Evolutionary conservation across 2,797 vertebrate species (phyloP).

Genomic region (Caiman crocodilus): DNA sequence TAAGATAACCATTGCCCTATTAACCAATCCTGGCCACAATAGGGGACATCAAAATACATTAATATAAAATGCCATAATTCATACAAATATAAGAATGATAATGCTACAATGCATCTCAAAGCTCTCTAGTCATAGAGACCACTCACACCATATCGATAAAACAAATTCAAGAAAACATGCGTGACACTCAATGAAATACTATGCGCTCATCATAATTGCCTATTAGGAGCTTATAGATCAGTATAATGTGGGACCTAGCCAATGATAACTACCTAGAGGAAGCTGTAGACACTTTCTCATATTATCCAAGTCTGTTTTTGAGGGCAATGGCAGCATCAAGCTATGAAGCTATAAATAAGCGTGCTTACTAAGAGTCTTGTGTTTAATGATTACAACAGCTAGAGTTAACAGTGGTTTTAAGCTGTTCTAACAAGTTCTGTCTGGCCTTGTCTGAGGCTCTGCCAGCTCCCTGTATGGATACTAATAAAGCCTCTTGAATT

Average conservation of each 20-base stretch:
- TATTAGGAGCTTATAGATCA: background rate
- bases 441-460: conserved; percentile 8
- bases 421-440: conserved; percentile 3
- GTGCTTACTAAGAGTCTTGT: conserved; percentile 12
- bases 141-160: too few relatives aligned
- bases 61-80: too few relatives aligned
- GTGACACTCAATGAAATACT: too few relatives aligned
- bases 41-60: too few relatives aligned
- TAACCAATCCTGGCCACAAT: too few relatives aligned
- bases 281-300: background rate
- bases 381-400: conserved; percentile 36
- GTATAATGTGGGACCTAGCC: background rate
- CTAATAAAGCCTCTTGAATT: conserved; percentile 15
- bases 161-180: too few relatives aligned
- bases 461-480: background rate
- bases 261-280: background rate
- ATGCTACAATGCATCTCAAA: too few relatives aligned
- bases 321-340: background rate
- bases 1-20: too few relatives aligned
- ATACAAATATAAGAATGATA: too few relatives aligned
- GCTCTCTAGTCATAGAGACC: too few relatives aligned
- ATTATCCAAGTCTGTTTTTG: conserved; percentile 27
- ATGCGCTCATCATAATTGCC: accelerated
- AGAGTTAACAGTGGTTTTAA: conserved; percentile 1
- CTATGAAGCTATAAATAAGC: conserved; percentile 35